Conservation (phyloP, 1,140 invertebrate species). For the Drosophila repletoides region DNA sequence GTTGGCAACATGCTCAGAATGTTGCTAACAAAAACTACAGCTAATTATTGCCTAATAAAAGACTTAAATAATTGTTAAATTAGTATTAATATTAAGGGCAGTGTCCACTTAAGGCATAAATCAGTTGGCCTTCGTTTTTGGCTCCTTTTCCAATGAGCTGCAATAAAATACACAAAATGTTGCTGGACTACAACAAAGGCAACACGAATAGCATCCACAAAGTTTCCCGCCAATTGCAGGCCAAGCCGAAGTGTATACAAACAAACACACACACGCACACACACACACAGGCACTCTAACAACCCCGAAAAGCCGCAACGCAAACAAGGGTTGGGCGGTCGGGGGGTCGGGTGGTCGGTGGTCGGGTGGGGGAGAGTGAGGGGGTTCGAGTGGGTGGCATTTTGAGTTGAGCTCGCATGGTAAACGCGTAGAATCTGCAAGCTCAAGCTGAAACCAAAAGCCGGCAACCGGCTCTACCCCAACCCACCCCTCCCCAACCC, state of each 20-base stretch:
- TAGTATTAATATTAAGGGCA: not conserved
- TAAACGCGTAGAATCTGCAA: conserved; percentile 63
- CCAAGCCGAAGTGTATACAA: conserved; percentile 68
- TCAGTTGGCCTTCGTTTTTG: too few species aligned
- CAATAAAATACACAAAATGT: conserved; percentile 21
- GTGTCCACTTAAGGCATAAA: not conserved
- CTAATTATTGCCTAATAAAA: not conserved
- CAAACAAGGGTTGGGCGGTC: conserved; percentile 56
- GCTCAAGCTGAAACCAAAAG: conserved; percentile 68
- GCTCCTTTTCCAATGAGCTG: not conserved
- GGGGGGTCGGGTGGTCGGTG: too few species aligned
- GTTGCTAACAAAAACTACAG: conserved; percentile 32
- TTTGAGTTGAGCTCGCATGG: conserved; percentile 25
- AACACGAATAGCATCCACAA: conserved; percentile 64
- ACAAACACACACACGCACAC: conserved; percentile 49
- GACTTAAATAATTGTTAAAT: too few species aligned
- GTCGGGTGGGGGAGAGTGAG: conserved; percentile 1
- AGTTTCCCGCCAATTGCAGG: conserved; percentile 81
- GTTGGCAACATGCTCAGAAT: conserved; percentile 46
- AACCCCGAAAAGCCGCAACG: conserved; percentile 74
- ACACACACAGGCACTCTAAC: conserved; percentile 46
- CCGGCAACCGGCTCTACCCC: conserved; percentile 41
- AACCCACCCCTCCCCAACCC: not conserved
- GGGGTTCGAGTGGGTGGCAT: not conserved
- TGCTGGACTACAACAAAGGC: conserved; percentile 30